Evolutionary conservation across 2,113 vertebrate genomes (phyloP), one percentile per base, ranked within the genome.

Genomic region (Gymnarchus niloticus): DNA sequence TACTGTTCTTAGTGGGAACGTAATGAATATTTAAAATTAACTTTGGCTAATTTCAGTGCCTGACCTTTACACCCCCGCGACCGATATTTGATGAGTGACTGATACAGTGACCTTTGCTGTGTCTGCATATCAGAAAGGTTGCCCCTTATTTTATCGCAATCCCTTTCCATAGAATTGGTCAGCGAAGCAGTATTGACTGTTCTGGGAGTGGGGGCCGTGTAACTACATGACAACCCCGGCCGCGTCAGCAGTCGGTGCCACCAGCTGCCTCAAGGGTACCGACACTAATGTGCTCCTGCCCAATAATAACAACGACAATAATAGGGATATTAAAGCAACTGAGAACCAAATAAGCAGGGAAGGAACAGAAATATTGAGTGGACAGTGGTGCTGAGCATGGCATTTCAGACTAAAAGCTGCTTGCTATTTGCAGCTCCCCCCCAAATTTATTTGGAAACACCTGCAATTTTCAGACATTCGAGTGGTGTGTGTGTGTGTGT

Each of bases 11-110:
- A 83, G 48, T 25, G 12, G 59, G 82, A 48, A 82, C 49, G 33
- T 86, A 41, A 83, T 83, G 56, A 86, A 56, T 82, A 54, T 73
- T 61, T 51, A n/a, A 23, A 78, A 17, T 77, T 86, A 83, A 82
- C 28, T 80, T 54, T 9, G n/a, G 23, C 57, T 82, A 54, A 83
- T 86, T 86, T 77, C 57, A 59, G 44, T 73, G 19, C 49, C 56
- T 83, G 57, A 86, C 80, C 59, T 82, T 83, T 57, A 25, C 9
- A n/a, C 8, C 69, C 76, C 14, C 52, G 48, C 14, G 52, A 28
- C 41, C 84, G 80, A 10, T 78, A 21, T 81, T 80, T 80, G 21
- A 23, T 6, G 23, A 48, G 54, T 85, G 73, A 46, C 73, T 85
- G 54, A 52, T 25, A 56, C 59, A 85, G 37, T 69, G 57, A 65